phyloP scores from a whole-genome alignment of 2,113 vertebrate species.

The Mirza zaza region DNA sequence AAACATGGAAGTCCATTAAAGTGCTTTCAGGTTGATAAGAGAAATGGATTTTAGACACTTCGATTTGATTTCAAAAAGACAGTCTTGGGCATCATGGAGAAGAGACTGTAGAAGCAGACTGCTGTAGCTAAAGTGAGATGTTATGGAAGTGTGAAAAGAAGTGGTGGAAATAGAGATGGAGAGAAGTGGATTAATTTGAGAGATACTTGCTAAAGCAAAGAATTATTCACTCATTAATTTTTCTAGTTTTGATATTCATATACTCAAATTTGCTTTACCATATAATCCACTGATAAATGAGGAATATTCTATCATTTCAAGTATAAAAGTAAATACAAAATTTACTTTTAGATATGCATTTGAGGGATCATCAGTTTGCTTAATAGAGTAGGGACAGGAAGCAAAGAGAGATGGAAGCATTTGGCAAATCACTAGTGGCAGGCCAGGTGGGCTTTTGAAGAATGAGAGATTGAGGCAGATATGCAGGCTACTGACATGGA shows the following conservation, averaged over 20 bases:
- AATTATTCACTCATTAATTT: neutral
- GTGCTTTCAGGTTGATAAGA: neutral
- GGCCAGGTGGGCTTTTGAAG: neutral
- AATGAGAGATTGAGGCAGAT: neutral
- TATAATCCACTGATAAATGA: neutral
- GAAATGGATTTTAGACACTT: neutral
- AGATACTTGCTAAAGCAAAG: neutral
- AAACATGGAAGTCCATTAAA: neutral
- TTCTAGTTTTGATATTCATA: neutral
- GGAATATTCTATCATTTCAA: neutral
- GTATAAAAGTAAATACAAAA: neutral
- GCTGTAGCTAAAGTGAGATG: neutral
- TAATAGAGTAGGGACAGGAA: neutral
- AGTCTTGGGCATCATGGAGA: neutral
- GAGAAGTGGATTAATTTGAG: neutral
- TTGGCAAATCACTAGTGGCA: neutral
- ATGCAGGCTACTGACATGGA: neutral
- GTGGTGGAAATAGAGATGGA: neutral
- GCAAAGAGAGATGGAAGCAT: neutral
- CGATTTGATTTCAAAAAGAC: neutral
- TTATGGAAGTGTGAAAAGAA: neutral
- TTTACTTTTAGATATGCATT: neutral
- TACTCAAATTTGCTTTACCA: neutral
- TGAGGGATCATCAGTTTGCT: neutral
- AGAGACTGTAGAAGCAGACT: neutral